Conservation (phyloP, 2,888 invertebrate genomes). For the Chymomyza procnemis region DNA sequence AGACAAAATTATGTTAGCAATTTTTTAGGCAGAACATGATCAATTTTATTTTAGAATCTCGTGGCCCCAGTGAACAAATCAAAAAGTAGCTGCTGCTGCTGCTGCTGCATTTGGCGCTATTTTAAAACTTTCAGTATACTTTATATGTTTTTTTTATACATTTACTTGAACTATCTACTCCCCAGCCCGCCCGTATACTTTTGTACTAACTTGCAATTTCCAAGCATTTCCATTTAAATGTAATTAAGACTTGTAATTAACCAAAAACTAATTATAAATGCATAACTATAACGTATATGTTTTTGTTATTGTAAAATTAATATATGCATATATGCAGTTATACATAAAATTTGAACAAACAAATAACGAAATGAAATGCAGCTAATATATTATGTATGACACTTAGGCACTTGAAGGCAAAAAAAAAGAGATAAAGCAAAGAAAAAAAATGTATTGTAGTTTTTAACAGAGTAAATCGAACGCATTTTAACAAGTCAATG, state of each 20-base stretch:
- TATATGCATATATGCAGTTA: neutral
- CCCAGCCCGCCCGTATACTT: too few relatives aligned
- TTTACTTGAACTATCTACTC: conserved; percentile 10
- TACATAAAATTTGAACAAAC: neutral
- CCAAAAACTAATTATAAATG: conserved; percentile 70
- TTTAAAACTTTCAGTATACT: neutral
- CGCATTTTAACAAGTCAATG: conserved; percentile 27
- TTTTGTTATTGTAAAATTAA: conserved; percentile 39
- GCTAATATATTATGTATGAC: conserved; percentile 16
- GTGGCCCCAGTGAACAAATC: conserved; percentile 61
- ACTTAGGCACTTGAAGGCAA: conserved; percentile 8
- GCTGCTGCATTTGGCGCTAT: too few relatives aligned
- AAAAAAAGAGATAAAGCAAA: neutral
- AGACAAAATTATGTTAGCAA: conserved; percentile 49
- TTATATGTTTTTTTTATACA: neutral
- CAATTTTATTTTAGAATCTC: neutral
- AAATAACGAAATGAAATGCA: conserved; percentile 7
- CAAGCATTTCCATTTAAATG: conserved; percentile 59
- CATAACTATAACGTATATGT: conserved; percentile 26
- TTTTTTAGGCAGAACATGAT: conserved; percentile 20
- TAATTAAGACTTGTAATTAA: conserved; percentile 73
- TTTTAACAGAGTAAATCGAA: conserved; percentile 2
- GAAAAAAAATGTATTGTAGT: neutral
- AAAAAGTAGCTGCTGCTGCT: conserved; percentile 44
- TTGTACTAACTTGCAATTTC: conserved; percentile 48